These are phyloP conservation scores for Erythrolamprus reginae DNA, from an alignment of 2,113 vertebrate species.

Conservation along the genomic window DNA sequence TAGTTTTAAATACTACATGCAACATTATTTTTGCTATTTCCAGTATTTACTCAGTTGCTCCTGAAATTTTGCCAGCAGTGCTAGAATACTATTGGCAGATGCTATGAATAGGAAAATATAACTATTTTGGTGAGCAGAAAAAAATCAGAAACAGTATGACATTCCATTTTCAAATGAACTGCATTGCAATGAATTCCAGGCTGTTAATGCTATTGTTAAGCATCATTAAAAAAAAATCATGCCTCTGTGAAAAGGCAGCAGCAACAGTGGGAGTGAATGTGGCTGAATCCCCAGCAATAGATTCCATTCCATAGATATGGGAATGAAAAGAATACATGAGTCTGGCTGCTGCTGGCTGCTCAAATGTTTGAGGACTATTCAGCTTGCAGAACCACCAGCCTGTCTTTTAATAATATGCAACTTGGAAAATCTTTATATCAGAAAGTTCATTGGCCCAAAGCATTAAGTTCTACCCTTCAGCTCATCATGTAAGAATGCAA, in stretches of 20 bases:
- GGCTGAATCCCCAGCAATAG: conserved; percentile 29
- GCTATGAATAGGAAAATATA: not conserved
- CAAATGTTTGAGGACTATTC: conserved; percentile 20
- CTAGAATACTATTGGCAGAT: not conserved
- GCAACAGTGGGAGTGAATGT: conserved; percentile 45
- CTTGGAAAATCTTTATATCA: conserved; percentile 14
- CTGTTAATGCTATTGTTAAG: conserved; percentile 38
- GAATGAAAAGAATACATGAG: conserved; percentile 57
- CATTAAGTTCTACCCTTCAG: not conserved
- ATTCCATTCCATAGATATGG: conserved; percentile 56
- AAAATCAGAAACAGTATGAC: not conserved
- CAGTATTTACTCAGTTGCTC: not conserved
- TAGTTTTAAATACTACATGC: not conserved
- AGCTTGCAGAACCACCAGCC: not conserved
- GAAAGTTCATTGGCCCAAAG: not conserved
- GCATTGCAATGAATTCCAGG: conserved; percentile 20
- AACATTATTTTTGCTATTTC: not conserved
- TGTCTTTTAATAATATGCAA: not conserved
- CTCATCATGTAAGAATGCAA: conserved; percentile 6
- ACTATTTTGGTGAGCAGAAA: not conserved
- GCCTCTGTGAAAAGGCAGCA: conserved; percentile 37
- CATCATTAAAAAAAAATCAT: conserved; percentile 44
- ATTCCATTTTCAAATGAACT: not conserved
- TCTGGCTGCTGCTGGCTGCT: conserved; percentile 25
- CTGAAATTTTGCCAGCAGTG: not conserved